Evolutionary conservation across 2,113 vertebrate species (phyloP).

Genomic region (Macroglossus sobrinus): DNA sequence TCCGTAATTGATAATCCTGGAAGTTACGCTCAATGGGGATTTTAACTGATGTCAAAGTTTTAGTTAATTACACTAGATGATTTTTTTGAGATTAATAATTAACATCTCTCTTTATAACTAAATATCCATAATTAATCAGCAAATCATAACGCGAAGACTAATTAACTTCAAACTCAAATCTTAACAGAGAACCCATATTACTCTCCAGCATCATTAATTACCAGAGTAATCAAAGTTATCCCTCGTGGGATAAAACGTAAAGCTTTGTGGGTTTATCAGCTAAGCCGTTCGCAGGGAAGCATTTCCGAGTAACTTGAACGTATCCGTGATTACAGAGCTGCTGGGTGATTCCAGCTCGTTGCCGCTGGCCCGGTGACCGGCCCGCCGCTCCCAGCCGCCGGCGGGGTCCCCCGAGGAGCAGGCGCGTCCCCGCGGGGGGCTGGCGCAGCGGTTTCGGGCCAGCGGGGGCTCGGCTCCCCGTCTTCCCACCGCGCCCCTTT

Average conservation of each 20-base stretch:
- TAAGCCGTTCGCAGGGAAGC: conserved; percentile 74
- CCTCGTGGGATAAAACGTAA: conserved; percentile 89
- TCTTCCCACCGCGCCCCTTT: conserved; percentile 24
- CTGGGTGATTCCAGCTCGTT: conserved; percentile 69
- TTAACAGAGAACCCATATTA: conserved; percentile 95
- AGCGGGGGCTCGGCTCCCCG: conserved; percentile 19
- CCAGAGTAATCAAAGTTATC: conserved; percentile 94
- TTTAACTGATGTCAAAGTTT: conserved; percentile 84
- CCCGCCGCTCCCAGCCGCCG: background rate
- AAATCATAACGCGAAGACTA: conserved; percentile 96
- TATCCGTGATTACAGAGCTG: conserved; percentile 64
- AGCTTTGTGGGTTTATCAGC: conserved; percentile 90
- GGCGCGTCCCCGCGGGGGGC: background rate
- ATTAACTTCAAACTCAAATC: conserved; percentile 98
- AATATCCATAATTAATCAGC: conserved; percentile 99
- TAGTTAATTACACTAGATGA: conserved; percentile 93
- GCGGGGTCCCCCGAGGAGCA: background rate
- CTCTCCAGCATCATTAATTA: conserved; percentile 96
- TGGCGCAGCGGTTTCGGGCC: no score
- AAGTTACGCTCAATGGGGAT: conserved; percentile 74
- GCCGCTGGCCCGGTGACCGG: conserved; percentile 40
- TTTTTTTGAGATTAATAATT: conserved; percentile 99
- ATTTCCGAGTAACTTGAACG: conserved; percentile 75
- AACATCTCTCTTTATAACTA: conserved; percentile 96
- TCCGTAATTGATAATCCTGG: conserved; percentile 64